A percentile compares a stretch with the other conserved stretches of the same genome.
Evolutionary conservation across 2,888 invertebrate genomes (phyloP).

Genomic region (Perithous albicinctus): DNA sequence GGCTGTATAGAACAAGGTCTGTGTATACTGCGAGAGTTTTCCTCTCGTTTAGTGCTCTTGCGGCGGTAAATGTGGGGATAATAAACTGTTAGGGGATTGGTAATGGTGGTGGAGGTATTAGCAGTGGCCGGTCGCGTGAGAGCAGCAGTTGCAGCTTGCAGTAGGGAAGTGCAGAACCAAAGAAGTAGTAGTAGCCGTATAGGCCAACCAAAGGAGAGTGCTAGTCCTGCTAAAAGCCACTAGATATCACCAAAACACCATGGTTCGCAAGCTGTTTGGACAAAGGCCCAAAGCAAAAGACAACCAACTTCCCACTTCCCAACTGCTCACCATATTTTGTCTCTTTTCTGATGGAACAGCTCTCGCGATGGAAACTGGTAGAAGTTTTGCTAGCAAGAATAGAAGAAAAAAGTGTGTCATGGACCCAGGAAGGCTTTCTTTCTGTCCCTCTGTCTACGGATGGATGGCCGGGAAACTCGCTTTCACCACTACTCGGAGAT

Average conservation of each 20-base stretch:
- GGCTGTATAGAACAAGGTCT: not conserved
- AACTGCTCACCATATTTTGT: conserved; percentile 2
- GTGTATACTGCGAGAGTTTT: not conserved
- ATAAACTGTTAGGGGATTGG: conserved; percentile 66
- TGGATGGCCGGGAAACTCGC: conserved; percentile 34
- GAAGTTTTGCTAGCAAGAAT: conserved; percentile 34
- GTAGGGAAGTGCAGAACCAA: not conserved
- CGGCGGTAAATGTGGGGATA: conserved; percentile 50
- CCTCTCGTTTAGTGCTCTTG: conserved; percentile 18
- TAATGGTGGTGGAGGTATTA: conserved; percentile 62
- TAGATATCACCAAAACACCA: conserved; percentile 55
- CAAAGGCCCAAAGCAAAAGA: conserved; percentile 61
- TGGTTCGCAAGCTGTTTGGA: conserved; percentile 37
- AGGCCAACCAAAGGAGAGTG: conserved; percentile 36
- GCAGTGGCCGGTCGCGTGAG: not conserved
- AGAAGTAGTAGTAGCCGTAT: not conserved
- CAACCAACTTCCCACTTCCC: not conserved
- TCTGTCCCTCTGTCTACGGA: conserved; percentile 32
- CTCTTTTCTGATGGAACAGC: conserved; percentile 24
- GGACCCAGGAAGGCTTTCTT: not conserved
- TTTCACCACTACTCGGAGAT: conserved; percentile 39
- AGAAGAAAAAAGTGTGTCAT: not conserved
- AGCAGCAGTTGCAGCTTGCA: not conserved
- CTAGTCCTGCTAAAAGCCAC: conserved; percentile 66
- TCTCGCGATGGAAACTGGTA: conserved; percentile 27